Percentiles rank a stretch among this genome's conserved stretches.
These are phyloP conservation scores for Rugalucina vietnamica DNA, from an alignment of 2,888 invertebrate species.

Conservation along the genomic window DNA sequence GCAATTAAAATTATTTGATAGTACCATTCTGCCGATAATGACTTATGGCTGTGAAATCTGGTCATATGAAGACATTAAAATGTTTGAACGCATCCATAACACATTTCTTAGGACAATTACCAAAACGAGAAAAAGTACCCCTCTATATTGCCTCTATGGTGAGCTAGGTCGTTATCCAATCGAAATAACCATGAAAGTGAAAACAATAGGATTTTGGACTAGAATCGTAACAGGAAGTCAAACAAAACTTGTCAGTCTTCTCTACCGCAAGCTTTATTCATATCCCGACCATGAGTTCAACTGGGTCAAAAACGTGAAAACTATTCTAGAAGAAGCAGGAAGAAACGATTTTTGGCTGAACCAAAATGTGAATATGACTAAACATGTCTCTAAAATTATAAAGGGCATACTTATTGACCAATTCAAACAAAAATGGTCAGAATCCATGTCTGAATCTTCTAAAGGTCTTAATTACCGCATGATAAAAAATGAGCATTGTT, in stretches of 20 bases:
- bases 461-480: slow-evolving; percentile 2
- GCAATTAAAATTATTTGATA: background rate
- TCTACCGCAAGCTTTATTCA: background rate
- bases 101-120: background rate
- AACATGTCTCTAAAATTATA: background rate
- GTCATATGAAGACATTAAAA: background rate
- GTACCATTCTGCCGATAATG: background rate
- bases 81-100: background rate
- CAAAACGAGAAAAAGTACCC: background rate
- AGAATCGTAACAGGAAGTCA: background rate
- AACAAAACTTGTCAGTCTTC: background rate
- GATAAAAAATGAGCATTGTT: background rate
- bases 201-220: background rate
- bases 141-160: background rate
- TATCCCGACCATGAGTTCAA: background rate
- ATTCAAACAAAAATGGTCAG: background rate
- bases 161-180: background rate
- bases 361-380: background rate
- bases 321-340: background rate
- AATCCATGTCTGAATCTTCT: background rate
- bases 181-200: background rate
- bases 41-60: background rate
- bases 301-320: background rate
- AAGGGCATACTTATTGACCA: background rate
- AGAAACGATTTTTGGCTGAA: background rate